Evolutionary conservation across 2,113 vertebrate genomes (phyloP), one percentile per base, ranked within the genome.

Genomic region (Urocitellus parryii): DNA sequence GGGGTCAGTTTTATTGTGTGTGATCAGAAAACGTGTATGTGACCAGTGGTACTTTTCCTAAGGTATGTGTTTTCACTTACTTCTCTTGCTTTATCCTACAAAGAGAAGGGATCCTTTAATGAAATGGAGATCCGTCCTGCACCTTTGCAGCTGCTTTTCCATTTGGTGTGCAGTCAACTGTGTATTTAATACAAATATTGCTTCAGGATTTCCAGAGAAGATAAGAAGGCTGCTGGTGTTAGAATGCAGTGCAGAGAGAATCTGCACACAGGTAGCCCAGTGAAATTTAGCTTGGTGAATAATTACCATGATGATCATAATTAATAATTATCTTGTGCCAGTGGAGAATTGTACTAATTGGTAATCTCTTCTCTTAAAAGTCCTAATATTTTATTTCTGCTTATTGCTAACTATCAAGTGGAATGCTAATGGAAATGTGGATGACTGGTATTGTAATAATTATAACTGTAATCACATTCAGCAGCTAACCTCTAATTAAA

Each of bases 321-420:
- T 98, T 98, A 98, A 98, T 97, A 98, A 98, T 98, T 98, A 98
- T 97, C 98, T 97, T 97, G 85, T 98, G 94, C 87, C 98, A 97
- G 78, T 97, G 90, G 97, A 98, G 97, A 98, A 98, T 98, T 98
- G 91, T 65, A 93, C 94, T 98, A 98, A 98, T 97, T 98, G 92
- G 96, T 97, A 98, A 98, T 98, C 97, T 98, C 97, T 97, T 98
- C 81, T 97, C 98, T 98, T 98, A 97, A 97, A 98, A 98, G 98
- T 98, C 97, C 97, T 98, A 98, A 98, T 98, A 98, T 99, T 98
- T 98, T 98, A 98, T 98, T 98, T 98, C 98, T 98, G 85, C n/a
- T 79, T 98, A 98, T 97, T 98, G 97, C 97, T 98, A 98, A 98
- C 97, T 98, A 98, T 94, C 95, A 97, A 98, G 97, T 96, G 93